Percentiles rank a stretch among this genome's conserved stretches.
These are phyloP conservation scores for Ammospiza nelsoni DNA, from an alignment of 2,113 vertebrate species.

Conservation along the genomic window DNA sequence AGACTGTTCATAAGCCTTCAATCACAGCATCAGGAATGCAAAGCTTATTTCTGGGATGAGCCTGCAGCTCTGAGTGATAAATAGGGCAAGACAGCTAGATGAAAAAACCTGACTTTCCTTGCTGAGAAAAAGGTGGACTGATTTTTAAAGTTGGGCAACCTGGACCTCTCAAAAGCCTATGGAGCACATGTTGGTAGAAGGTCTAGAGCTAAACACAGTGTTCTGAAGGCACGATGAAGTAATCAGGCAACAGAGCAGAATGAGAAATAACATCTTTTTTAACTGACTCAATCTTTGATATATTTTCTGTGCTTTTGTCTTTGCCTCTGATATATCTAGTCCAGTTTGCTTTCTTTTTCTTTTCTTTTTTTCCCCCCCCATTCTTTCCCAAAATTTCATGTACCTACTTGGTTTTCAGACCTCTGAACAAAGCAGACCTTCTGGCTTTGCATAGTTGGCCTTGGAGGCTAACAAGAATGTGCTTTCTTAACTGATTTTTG, in stretches of 20 bases:
- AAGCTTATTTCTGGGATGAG: conserved; percentile 18
- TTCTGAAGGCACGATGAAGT: not conserved
- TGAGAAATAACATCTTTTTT: not conserved
- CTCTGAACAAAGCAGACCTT: not conserved
- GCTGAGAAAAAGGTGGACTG: not conserved
- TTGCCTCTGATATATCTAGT: not conserved
- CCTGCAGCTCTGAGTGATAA: not conserved
- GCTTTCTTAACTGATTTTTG: conserved; percentile 38
- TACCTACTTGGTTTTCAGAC: not conserved
- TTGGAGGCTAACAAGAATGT: not conserved
- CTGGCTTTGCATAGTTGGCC: not conserved
- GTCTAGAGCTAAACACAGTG: not conserved
- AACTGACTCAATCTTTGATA: not conserved
- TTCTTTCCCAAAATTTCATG: not conserved
- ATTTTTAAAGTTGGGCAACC: not conserved
- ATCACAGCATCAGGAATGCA: conserved; percentile 6
- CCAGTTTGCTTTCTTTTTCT: not conserved
- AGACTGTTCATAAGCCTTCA: conserved; percentile 25
- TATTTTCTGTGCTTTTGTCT: not conserved
- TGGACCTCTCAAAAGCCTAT: not conserved
- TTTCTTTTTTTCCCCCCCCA: no score
- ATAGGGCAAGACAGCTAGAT: not conserved
- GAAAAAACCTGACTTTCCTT: not conserved
- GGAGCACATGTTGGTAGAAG: not conserved
- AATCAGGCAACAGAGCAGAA: not conserved